These are phyloP conservation scores for Trypoxylon attenuatum DNA, from an alignment of 2,888 invertebrate genomes.

Conservation along the genomic window DNA sequence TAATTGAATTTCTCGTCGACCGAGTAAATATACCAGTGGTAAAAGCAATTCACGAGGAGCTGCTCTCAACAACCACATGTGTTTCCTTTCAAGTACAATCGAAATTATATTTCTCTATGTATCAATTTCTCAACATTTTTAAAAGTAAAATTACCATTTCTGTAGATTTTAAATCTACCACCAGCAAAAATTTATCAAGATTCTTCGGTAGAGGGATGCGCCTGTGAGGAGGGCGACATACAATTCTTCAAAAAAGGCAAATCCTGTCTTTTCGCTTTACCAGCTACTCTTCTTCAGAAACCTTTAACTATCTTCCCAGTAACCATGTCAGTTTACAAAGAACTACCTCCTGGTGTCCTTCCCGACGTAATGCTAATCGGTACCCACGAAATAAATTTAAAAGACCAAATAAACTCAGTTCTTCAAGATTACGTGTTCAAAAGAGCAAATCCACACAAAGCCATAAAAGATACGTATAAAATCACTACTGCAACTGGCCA, in stretches of 20 bases:
- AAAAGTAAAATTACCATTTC: background rate
- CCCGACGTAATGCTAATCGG: constrained; percentile 81
- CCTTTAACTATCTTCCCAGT: constrained; percentile 78
- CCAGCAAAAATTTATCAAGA: constrained; percentile 80
- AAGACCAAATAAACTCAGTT: constrained; percentile 78
- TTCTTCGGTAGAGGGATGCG: constrained; percentile 69
- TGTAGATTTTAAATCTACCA: constrained; percentile 77
- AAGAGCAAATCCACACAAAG: constrained; percentile 76
- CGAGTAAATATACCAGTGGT: constrained; percentile 70
- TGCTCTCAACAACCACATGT: constrained; percentile 76
- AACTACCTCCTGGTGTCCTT: constrained; percentile 79
- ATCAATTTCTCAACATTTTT: background rate
- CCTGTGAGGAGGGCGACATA: constrained; percentile 73
- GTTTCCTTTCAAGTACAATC: constrained; percentile 77
- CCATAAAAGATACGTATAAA: constrained; percentile 79
- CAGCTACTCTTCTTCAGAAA: constrained; percentile 76
- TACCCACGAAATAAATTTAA: constrained; percentile 78
- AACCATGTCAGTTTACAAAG: constrained; percentile 78
- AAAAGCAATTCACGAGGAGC: constrained; percentile 64
- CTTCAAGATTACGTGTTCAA: constrained; percentile 73
- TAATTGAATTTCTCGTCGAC: constrained; percentile 81
- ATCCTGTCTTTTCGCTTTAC: constrained; percentile 82
- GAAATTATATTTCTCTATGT: background rate
- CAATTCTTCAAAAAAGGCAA: constrained; percentile 80
- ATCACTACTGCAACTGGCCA: constrained; percentile 76